A percentile compares a stretch with the other conserved stretches of the same genome.
Evolutionary conservation across 2,797 vertebrate species (phyloP).

Genomic region (Coregonus ussuriensis): DNA sequence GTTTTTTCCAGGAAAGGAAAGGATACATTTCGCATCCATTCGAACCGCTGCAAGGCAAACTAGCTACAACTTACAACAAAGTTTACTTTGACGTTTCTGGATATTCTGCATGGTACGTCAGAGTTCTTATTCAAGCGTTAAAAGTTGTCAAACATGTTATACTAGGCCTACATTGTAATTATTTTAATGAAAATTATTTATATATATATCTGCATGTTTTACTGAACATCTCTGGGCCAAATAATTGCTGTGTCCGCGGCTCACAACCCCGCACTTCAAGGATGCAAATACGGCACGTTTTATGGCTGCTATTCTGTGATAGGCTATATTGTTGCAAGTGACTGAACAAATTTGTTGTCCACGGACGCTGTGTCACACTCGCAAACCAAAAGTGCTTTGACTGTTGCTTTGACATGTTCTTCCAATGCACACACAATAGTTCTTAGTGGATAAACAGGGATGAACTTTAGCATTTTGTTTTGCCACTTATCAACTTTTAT

Average conservation of each 20-base stretch:
- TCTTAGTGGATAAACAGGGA: conserved; percentile 7
- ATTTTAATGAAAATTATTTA: not conserved
- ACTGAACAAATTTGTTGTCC: not conserved
- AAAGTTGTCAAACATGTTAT: not conserved
- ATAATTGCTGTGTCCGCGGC: not conserved
- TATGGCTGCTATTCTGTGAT: not conserved
- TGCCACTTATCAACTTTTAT: not conserved
- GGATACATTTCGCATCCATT: conserved; percentile 30
- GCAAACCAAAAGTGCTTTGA: not conserved
- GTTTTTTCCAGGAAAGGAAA: conserved; percentile 18
- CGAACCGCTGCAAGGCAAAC: conserved; percentile 19
- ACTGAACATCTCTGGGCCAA: not conserved
- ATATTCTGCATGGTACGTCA: conserved; percentile 66
- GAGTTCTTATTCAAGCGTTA: conserved; percentile 9
- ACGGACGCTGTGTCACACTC: not conserved
- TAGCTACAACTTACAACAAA: conserved; percentile 37
- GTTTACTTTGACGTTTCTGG: conserved; percentile 35
- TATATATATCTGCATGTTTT: not conserved
- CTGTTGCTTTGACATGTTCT: not conserved
- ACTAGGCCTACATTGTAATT: not conserved
- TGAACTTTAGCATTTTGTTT: not conserved
- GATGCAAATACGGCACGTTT: conserved; percentile 7
- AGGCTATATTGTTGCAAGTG: not conserved
- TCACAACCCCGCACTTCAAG: not conserved
- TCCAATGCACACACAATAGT: conserved; percentile 1